Percentiles rank a stretch among this genome's conserved stretches.
phyloP scores from a whole-genome alignment of 2,797 vertebrate species.

The Notolepis coatsorum region DNA sequence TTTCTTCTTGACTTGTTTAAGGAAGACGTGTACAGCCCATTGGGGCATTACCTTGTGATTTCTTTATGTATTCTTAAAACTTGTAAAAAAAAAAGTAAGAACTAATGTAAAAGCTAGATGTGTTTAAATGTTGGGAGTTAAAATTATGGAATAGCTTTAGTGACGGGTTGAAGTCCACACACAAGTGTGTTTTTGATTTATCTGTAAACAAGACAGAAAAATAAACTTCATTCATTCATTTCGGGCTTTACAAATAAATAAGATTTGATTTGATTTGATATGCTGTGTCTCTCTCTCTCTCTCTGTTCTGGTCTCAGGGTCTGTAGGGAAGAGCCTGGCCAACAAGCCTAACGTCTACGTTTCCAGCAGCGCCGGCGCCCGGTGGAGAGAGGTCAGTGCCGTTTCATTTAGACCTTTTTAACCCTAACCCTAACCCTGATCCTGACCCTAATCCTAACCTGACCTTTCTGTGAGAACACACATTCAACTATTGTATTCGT shows the following conservation, averaged over 20 bases:
- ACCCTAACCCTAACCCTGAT: slow-evolving; percentile 11
- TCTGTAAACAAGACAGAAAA: neutral
- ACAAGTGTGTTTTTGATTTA: neutral
- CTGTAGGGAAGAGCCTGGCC: slow-evolving; percentile 91
- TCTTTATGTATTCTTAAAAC: too few species aligned
- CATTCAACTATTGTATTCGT: too few species aligned
- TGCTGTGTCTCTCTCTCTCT: neutral
- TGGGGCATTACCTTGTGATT: too few species aligned
- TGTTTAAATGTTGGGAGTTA: neutral
- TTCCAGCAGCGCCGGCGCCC: slow-evolving; percentile 93
- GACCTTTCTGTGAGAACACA: too few species aligned
- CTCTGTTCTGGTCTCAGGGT: slow-evolving; percentile 83
- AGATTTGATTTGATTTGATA: neutral
- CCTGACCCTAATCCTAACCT: neutral
- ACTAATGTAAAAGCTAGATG: too few species aligned
- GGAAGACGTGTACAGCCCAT: too few species aligned
- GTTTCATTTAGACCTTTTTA: neutral
- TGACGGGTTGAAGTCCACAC: neutral
- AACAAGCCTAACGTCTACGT: slow-evolving; percentile 96
- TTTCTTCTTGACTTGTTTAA: too few species aligned
- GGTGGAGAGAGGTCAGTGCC: slow-evolving; percentile 94
- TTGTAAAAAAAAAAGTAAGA: too few species aligned
- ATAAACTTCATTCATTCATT: neutral
- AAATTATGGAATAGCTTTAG: neutral
- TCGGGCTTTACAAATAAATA: neutral